Evolutionary conservation across 1,140 invertebrate genomes (phyloP), one percentile per base, ranked within the genome.

Genomic region (Ditylenchus dipsaci): DNA sequence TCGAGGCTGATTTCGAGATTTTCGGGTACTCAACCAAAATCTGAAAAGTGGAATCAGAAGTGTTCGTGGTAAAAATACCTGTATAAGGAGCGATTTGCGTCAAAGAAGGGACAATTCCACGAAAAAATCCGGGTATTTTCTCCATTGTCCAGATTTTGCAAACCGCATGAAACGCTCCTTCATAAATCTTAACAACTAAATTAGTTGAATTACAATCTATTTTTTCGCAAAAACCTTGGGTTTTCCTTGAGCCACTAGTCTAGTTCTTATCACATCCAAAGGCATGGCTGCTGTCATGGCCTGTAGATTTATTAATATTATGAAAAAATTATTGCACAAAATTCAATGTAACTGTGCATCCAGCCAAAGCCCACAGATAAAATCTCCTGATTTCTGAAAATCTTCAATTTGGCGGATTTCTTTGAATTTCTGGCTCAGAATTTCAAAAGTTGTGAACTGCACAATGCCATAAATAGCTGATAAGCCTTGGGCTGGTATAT

Each of bases 401-500:
- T 57, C 42, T 23, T 66, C 49, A 7, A 67, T 15, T 19, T 53
- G 19, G 19, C 53, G 43, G 19, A 33, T 38, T 29, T 65, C 42
- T 61, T 61, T 21, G 7, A 65, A n/a, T 65, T 65, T 65, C 17
- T 65, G 42, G 38, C n/a, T 19, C 17, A 74, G 45, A 17, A 57
- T 30, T 47, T 76, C 72, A 45, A 76, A 74, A 0, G 66, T 63
- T 23, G 72, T 53, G 67, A 74, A 74, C 86, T 96, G 92, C 61
- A 87, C 85, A 53, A 89, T 84, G n/a, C 92, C 93, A 87, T 92
- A 97, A 26, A 88, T 84, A 71, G 93, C 87, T 33, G 93, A 95
- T 9, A 97, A 84, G 38, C 90, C 83, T 84, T 97, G 95, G 3
- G 92, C 94, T 45, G 94, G 90, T 71, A 93, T 84, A 84, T 96